These are phyloP conservation scores for Melitaea cinxia DNA, from an alignment of 1,140 invertebrate genomes.

Conservation along the genomic window DNA sequence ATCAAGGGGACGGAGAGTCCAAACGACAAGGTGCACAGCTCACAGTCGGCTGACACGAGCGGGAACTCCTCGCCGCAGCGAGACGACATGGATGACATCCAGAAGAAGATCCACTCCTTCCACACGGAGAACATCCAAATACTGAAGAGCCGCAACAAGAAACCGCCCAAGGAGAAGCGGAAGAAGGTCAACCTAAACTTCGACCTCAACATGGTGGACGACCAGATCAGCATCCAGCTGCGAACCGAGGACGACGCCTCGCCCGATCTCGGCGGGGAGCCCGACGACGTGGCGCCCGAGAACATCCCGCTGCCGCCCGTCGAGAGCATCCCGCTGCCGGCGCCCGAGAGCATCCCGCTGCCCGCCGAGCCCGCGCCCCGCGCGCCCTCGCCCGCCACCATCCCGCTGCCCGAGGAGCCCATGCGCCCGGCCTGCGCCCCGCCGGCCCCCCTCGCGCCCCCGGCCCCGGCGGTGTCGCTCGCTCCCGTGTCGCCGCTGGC, in stretches of 20 bases:
- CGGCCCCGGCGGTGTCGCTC: constrained; percentile 20
- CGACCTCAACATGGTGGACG: constrained; percentile 79
- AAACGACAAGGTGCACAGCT: constrained; percentile 66
- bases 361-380: constrained; percentile 63
- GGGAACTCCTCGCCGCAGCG: constrained; percentile 77
- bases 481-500: constrained; percentile 45
- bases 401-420: constrained; percentile 66
- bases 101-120: constrained; percentile 83
- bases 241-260: constrained; percentile 65
- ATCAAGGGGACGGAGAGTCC: constrained; percentile 61
- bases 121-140: constrained; percentile 83
- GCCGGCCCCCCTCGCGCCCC: no score
- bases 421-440: constrained; percentile 48
- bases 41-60: constrained; percentile 76
- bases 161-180: constrained; percentile 79
- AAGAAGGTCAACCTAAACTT: constrained; percentile 81
- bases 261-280: constrained; percentile 64
- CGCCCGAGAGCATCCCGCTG: constrained; percentile 68
- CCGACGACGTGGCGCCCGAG: constrained; percentile 68
- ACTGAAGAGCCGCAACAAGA: constrained; percentile 83
- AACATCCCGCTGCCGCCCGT: constrained; percentile 73
- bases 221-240: constrained; percentile 79
- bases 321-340: constrained; percentile 64
- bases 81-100: constrained; percentile 83
- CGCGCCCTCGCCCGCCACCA: constrained; percentile 60